Percentiles rank a stretch among this genome's conserved stretches.
Conservation (phyloP, 1,140 invertebrate species). For the Berghia stephanieae region DNA sequence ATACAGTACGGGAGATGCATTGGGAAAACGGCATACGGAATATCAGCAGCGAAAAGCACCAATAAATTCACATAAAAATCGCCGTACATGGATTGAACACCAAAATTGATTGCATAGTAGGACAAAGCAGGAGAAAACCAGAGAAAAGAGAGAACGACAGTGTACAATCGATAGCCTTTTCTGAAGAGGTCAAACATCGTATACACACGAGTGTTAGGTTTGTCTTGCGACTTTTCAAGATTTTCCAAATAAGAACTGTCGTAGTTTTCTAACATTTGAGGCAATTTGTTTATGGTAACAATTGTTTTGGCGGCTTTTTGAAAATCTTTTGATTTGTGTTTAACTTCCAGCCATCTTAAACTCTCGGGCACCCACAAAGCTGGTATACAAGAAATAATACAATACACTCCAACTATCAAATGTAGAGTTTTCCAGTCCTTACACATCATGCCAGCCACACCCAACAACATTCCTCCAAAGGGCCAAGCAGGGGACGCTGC, state of each 20-base stretch:
- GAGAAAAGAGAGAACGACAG: neutral
- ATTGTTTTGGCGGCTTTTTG: neutral
- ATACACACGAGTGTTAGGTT: neutral
- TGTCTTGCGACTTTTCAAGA: neutral
- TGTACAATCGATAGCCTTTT: neutral
- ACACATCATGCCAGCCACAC: neutral
- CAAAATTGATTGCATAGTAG: neutral
- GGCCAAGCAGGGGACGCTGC: neutral
- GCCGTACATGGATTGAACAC: neutral
- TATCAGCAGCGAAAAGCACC: neutral
- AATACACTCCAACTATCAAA: neutral
- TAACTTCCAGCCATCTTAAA: neutral
- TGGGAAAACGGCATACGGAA: neutral
- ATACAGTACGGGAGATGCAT: neutral
- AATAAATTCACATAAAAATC: conserved; percentile 1
- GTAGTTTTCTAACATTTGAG: neutral
- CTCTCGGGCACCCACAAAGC: neutral
- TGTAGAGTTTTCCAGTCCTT: neutral
- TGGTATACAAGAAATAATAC: neutral
- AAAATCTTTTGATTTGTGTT: too few relatives aligned
- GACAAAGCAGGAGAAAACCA: neutral
- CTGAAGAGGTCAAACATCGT: neutral
- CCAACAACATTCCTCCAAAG: neutral
- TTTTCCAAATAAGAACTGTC: neutral
- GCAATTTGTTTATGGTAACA: neutral